phyloP scores from a whole-genome alignment of 2,113 vertebrate genomes.

The Progne subis region DNA sequence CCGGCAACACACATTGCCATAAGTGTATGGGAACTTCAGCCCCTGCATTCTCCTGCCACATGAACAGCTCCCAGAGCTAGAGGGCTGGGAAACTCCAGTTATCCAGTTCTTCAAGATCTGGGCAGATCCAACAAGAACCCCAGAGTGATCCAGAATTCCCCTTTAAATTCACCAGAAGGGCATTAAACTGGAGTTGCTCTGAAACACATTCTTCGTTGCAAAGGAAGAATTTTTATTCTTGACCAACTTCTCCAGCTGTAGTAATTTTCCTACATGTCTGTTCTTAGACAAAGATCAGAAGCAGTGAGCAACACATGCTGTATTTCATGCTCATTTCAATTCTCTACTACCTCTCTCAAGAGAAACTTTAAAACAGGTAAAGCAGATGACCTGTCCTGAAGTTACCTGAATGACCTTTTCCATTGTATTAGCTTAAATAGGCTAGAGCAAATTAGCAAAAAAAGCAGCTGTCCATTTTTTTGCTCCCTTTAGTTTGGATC shows the following conservation, averaged over 20 bases:
- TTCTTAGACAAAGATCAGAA: not conserved
- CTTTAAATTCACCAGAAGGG: not conserved
- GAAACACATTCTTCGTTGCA: not conserved
- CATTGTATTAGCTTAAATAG: not conserved
- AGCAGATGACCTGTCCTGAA: not conserved
- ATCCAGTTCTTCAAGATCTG: not conserved
- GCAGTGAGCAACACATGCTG: not conserved
- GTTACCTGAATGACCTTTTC: not conserved
- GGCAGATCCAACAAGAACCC: not conserved
- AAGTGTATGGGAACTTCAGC: not conserved
- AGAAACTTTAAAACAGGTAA: not conserved
- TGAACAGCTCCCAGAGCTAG: not conserved
- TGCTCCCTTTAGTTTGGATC: not conserved
- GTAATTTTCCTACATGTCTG: not conserved
- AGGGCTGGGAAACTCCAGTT: not conserved
- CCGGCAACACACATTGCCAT: not conserved
- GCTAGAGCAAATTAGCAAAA: not conserved
- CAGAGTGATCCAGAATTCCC: not conserved
- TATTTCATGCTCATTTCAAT: not conserved
- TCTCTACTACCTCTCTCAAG: not conserved
- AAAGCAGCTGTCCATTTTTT: not conserved
- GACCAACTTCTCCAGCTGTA: not conserved
- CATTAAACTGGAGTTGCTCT: not conserved
- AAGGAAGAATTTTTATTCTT: not conserved
- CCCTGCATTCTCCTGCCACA: not conserved